Conservation (phyloP, 2,113 vertebrate genomes). For the Mormyrus iriodes region DNA sequence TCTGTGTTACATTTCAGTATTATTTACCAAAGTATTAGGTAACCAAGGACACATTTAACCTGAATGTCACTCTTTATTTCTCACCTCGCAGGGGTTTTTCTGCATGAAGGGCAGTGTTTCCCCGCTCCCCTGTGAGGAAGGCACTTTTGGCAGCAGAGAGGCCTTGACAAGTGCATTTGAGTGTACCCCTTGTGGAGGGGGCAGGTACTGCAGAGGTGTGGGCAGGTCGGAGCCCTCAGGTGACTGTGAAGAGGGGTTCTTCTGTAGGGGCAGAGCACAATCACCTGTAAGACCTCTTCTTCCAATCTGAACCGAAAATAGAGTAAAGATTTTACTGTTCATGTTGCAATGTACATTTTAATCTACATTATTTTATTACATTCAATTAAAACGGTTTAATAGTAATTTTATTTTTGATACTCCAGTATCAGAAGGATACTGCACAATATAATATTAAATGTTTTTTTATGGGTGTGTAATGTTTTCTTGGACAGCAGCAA, state of each 20-base stretch:
- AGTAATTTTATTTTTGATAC: neutral
- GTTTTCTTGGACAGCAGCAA: neutral
- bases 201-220: constrained; percentile 64
- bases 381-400: neutral
- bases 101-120: constrained; percentile 61
- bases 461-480: neutral
- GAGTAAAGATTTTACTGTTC: neutral
- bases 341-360: neutral
- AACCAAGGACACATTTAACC: neutral
- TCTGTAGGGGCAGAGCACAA: constrained; percentile 65
- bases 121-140: constrained; percentile 69
- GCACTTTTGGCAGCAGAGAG: constrained; percentile 62
- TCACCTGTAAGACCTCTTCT: constrained; percentile 59
- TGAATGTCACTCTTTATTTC: neutral
- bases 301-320: neutral
- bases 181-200: constrained; percentile 66
- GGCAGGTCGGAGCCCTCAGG: constrained; percentile 65
- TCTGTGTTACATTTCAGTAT: neutral
- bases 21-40: neutral
- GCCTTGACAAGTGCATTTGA: constrained; percentile 49
- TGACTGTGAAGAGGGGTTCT: constrained; percentile 70
- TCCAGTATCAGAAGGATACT: neutral
- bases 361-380: neutral
- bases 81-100: constrained; percentile 65
- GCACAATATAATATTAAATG: neutral